Evolutionary conservation across 1,140 invertebrate genomes (phyloP), one percentile per base, ranked within the genome.

Genomic region (Caenorhabditis briggsae): DNA sequence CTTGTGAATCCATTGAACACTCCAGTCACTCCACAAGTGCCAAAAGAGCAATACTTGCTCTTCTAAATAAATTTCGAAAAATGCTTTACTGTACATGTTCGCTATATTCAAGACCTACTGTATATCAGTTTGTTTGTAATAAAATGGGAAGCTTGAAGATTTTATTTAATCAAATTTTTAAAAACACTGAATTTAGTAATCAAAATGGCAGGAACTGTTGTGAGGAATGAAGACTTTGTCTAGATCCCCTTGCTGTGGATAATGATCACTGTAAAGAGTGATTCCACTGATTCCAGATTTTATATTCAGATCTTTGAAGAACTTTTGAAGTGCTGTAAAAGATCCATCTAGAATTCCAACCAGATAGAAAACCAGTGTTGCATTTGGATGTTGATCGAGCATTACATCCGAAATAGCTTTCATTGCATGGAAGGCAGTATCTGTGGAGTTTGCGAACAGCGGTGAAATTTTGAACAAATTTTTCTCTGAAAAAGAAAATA

Each of bases 21-120:
- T 53, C 43, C 70, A 23, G 70, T 41, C 5, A 50, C 46, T 23
- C 70, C 70, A 18, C 20, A 46, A 11, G 46, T 78, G 18, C 70
- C 46, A 23, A 78, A 78, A 23, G 70, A 78, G n/a, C 70, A 78
- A 25, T 78, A 78, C n/a, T 78, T 78, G 70, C 70, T 78, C 23
- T 78, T 78, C 12, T 78, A 78, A 41, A 20, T 23, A 6, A 43
- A 20, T 12, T 23, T 50, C 50, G 2, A 0, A 46, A 11, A 43
- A 50, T 23, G n/a, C n/a, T 50, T 78, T 78, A 53, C 18, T 78
- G 70, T 70, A 70, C 64, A 33, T 14, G 59, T 11, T 25, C 20
- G 8, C 12, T 78, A 18, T 78, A 53, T n/a, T 53, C 20, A 46
- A 70, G 64, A 70, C 46, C 64, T 70, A 18, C 12, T 5, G n/a